Evolutionary conservation across 2,888 invertebrate species (phyloP).

Genomic region (Calliphora vomitoria): DNA sequence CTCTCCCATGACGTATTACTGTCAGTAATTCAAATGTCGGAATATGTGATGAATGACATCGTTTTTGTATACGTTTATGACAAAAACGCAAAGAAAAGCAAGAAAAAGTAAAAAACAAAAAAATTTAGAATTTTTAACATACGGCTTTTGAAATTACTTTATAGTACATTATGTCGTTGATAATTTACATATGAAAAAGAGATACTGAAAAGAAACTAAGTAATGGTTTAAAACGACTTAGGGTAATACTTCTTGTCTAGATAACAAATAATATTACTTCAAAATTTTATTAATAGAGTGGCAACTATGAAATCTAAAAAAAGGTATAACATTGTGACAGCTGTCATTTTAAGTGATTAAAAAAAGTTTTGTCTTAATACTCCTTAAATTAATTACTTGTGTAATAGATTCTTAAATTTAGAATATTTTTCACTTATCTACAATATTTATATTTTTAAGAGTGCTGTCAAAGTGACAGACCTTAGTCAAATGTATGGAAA

Average conservation of each 20-base stretch:
- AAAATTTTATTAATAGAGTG: too few species aligned
- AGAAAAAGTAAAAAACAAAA: neutral
- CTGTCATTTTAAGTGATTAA: too few species aligned
- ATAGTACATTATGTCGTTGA: conserved; percentile 31
- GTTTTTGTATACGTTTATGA: conserved; percentile 46
- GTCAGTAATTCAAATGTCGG: conserved; percentile 61
- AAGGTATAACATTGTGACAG: too few species aligned
- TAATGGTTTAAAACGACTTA: conserved; percentile 27
- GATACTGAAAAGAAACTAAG: neutral
- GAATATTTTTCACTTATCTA: too few species aligned
- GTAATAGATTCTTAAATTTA: too few species aligned
- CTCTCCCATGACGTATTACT: conserved; percentile 65
- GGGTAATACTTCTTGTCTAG: neutral
- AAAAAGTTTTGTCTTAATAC: too few species aligned
- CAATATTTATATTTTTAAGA: too few species aligned
- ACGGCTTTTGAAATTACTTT: conserved; percentile 46
- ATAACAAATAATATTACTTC: too few species aligned
- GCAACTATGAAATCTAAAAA: too few species aligned
- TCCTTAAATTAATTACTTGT: too few species aligned
- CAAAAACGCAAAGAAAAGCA: neutral
- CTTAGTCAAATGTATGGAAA: too few species aligned
- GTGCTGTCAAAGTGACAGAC: too few species aligned
- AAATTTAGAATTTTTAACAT: conserved; percentile 30
- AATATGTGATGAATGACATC: conserved; percentile 60
- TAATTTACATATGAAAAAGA: conserved; percentile 27